Conservation (phyloP, 53 echinoderm and acorn worm species). For the Holothuria leucospilota region DNA sequence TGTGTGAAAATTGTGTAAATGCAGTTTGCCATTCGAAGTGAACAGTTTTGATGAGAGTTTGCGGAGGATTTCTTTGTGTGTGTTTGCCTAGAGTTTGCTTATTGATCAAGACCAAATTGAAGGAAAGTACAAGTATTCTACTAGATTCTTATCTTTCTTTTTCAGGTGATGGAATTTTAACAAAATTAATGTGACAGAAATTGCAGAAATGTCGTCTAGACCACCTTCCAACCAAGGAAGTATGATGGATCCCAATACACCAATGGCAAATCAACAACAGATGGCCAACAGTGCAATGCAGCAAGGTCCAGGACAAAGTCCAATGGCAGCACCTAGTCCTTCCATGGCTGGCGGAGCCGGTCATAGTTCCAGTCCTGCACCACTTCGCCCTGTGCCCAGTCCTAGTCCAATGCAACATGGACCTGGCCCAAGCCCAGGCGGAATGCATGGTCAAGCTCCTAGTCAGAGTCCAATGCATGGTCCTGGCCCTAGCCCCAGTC, state of each 20-base stretch:
- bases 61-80: too few relatives aligned
- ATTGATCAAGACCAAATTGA: too few relatives aligned
- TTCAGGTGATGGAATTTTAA: too few relatives aligned
- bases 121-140: too few relatives aligned
- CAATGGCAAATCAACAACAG: slow-evolving; percentile 56
- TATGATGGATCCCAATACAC: slow-evolving; percentile 75
- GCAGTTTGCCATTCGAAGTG: too few relatives aligned
- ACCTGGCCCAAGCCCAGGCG: slow-evolving; percentile 60
- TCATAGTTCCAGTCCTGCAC: slow-evolving; percentile 65
- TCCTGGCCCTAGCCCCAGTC: slow-evolving; percentile 63
- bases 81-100: too few relatives aligned
- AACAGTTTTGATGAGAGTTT: too few relatives aligned
- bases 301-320: slow-evolving; percentile 81
- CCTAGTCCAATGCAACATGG: slow-evolving; percentile 83
- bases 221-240: slow-evolving; percentile 49
- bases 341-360: slow-evolving; percentile 53
- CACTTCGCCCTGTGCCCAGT: slow-evolving; percentile 66
- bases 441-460: slow-evolving; percentile 67
- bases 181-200: too few relatives aligned
- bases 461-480: slow-evolving; percentile 72
- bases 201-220: slow-evolving; percentile 22
- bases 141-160: too few relatives aligned
- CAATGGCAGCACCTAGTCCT: slow-evolving; percentile 87
- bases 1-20: too few relatives aligned
- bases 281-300: slow-evolving; percentile 68